These are phyloP conservation scores for Panopea generosa DNA, from an alignment of 2,888 invertebrate genomes.

Conservation along the genomic window DNA sequence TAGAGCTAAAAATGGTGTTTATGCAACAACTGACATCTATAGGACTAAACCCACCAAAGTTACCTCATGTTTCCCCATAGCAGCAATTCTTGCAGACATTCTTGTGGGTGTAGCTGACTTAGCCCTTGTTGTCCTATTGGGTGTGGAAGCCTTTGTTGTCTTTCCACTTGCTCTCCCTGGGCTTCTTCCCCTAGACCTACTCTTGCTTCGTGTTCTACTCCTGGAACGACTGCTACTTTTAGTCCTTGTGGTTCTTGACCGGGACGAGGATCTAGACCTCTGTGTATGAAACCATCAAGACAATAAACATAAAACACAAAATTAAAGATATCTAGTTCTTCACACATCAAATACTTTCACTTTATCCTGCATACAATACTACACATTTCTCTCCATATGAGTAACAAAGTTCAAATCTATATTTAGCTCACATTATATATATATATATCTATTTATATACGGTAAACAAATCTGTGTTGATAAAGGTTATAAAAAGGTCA, in stretches of 20 bases:
- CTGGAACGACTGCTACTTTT: constrained; percentile 63
- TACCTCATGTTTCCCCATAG: constrained; percentile 10
- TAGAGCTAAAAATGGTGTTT: no score
- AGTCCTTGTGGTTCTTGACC: constrained; percentile 56
- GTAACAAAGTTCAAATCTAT: no score
- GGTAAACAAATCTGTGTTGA: no score
- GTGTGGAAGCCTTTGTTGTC: constrained; percentile 34
- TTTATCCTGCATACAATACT: no score
- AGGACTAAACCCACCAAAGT: no score
- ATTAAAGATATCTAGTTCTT: no score
- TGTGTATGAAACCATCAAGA: constrained; percentile 1
- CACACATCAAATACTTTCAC: no score
- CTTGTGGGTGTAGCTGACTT: constrained; percentile 60
- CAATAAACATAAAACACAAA: neutral
- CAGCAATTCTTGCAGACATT: constrained; percentile 65
- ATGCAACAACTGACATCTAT: no score
- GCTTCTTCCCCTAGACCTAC: constrained; percentile 12
- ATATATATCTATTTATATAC: no score
- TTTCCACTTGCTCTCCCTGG: constrained; percentile 38
- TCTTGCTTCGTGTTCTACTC: constrained; percentile 69
- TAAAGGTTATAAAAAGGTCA: no score
- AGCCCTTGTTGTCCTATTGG: constrained; percentile 3
- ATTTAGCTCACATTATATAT: no score
- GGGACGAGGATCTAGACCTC: constrained; percentile 29
- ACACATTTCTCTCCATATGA: no score